Evolutionary conservation across 2,888 invertebrate genomes (phyloP), one percentile per base, ranked within the genome.

Genomic region (Mimumesa dahlbomi): DNA sequence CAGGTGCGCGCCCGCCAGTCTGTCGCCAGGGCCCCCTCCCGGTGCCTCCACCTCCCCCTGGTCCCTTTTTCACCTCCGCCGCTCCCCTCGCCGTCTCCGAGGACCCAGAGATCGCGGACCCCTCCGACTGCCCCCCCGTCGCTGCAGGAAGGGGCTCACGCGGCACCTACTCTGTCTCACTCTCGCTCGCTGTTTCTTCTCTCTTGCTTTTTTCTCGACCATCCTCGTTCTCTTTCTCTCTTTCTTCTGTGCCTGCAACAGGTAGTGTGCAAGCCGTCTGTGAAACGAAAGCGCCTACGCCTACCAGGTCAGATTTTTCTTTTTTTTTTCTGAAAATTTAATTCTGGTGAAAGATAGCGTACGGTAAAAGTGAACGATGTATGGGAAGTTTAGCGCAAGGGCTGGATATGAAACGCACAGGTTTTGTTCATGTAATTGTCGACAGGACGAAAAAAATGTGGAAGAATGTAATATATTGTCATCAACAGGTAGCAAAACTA

Each of bases 1-100:
- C 87, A 87, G 87, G 87, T 87, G 87, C 85, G 87, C 86, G 84
- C 82, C 87, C 87, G 87, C 87, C 87, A 87, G 87, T 87, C 87
- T 87, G 87, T 87, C 87, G 87, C 87, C 87, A 87, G 85, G 78
- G 76, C 75, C 82, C 75, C 54, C 34, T 21, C 40, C 48, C 16
- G 25, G 31, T 38, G 9, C 62, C 73, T 21, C 73, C 50, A 58
- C 38, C 38, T 25, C 19, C 16, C 67, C 76, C 69, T 63, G 69
- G 70, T 66, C 71, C 71, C 71, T 56, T 72, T 69, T 59, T 52
- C 49, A 49, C 43, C 58, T 54, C 43, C 50, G 18, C 64, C 31
- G 25, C 63, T 54, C 68, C 43, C 71, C 59, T 36, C 45, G 25
- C 52, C 54, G 58, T 54, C 40, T 38, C 50, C 57, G 65, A 52